phyloP scores from a whole-genome alignment of 2,113 vertebrate genomes.

The Podocnemis expansa region DNA sequence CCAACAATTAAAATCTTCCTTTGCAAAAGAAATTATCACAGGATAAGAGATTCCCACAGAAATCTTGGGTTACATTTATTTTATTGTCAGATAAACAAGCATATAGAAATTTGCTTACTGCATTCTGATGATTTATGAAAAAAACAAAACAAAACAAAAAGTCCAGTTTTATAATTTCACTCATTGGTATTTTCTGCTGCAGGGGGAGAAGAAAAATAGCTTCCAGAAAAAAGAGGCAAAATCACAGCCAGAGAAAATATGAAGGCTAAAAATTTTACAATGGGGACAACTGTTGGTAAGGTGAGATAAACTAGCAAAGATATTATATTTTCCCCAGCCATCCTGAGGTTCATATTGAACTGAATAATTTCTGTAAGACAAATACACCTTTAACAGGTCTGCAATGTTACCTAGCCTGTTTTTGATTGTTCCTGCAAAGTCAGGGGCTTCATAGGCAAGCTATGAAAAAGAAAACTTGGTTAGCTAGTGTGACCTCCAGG shows the following conservation, averaged over 20 bases:
- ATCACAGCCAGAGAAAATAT: neutral
- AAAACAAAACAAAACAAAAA: neutral
- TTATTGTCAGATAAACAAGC: constrained; percentile 6
- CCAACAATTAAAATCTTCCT: constrained; percentile 12
- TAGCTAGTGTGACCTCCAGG: too few relatives aligned
- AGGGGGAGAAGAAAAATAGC: neutral
- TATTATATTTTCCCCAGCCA: neutral
- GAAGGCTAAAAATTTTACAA: neutral
- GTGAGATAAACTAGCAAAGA: neutral
- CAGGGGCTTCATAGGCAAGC: neutral
- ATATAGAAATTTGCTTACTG: neutral
- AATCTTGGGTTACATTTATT: constrained; percentile 17
- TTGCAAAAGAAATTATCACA: constrained; percentile 13
- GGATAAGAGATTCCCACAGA: neutral
- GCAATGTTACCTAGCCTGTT: neutral
- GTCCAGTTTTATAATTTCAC: constrained; percentile 20
- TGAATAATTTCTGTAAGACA: neutral
- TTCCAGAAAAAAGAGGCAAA: neutral
- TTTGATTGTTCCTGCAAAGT: neutral
- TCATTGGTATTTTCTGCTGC: neutral
- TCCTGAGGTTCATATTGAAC: neutral
- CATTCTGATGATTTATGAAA: neutral
- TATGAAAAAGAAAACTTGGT: neutral
- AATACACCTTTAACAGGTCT: neutral
- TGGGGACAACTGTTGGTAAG: neutral